Percentiles rank a stretch among this genome's conserved stretches.
Conservation (phyloP, 2,113 vertebrate species). For the Sinosuthora webbiana region DNA sequence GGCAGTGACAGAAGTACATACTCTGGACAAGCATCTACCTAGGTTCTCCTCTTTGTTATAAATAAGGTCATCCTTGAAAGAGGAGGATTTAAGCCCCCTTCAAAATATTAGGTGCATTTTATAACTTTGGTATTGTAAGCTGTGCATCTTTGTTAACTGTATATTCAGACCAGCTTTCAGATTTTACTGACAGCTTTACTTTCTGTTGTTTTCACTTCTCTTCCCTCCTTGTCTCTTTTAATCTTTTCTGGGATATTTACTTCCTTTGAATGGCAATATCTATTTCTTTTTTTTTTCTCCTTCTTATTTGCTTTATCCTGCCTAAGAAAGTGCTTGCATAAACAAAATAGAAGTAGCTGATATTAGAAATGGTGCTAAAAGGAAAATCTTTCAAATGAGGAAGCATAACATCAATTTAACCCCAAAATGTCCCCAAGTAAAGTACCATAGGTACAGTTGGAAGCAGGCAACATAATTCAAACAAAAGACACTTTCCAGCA, state of each 20-base stretch:
- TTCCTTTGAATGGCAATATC: background rate
- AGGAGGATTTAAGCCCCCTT: background rate
- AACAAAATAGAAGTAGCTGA: background rate
- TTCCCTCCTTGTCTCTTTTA: background rate
- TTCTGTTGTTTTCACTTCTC: background rate
- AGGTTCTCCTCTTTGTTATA: background rate
- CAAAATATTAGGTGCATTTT: background rate
- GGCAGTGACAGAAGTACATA: background rate
- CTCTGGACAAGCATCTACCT: background rate
- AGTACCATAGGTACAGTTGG: background rate
- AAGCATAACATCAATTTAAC: background rate
- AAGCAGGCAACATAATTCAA: background rate
- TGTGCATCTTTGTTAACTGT: background rate
- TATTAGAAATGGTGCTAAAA: background rate
- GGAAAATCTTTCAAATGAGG: background rate
- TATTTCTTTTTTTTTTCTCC: background rate
- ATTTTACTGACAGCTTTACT: background rate
- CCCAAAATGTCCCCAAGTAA: background rate
- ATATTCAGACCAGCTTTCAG: background rate
- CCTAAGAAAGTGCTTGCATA: background rate
- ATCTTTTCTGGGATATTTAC: background rate
- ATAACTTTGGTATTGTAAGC: background rate
- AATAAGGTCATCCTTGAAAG: background rate
- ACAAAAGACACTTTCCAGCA: background rate
- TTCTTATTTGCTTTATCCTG: background rate